Evolutionary conservation across 2,797 vertebrate genomes (phyloP), one percentile per base, ranked within the genome.

Genomic region (Iguana delicatissima): DNA sequence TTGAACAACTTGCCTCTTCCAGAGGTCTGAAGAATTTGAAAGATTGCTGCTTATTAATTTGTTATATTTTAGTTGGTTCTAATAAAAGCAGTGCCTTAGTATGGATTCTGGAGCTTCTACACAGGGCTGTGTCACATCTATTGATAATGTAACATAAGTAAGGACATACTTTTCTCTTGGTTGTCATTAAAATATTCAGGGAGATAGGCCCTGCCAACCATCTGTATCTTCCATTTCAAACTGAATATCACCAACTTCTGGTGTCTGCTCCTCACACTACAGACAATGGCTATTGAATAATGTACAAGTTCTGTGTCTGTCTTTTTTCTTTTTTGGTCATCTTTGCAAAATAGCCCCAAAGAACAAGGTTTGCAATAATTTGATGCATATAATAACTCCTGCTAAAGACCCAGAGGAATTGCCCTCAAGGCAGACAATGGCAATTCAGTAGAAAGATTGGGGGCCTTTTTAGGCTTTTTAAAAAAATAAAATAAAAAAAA

Each of bases 331-430:
- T 35, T 29, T 7, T 59, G 67, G 4, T 9, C 2, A 0, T 38
- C 57, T 4, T 62, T 6, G 7, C 55, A n/a, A 93, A 88, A 57
- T 0, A 6, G 9, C 77, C 57, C 57, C 20, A n/a, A 6, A 52
- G 7, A 83, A 87, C 76, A 64, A 18, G 26, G 32, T 92, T 87
- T 59, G 13, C 6, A 82, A 80, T 32, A 85, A 92, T 79, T 55
- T 76, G 46, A 6, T 57, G 55, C 76, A 35, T 9, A 80, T 83
- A 50, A 89, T 10, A 88, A 90, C 81, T 5, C n/a, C 64, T 90
- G 84, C 80, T 26, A 84, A 89, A 92, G 26, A 89, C 2, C 0
- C 3, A n/a, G 0, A 13, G 64, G 76, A 91, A 94, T 91, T 82
- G 76, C 14, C 81, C 16, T 50, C 84, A 91, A 26, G 32, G 35